Conservation (phyloP, 2,797 vertebrate genomes). For the Scarus forsteni region DNA sequence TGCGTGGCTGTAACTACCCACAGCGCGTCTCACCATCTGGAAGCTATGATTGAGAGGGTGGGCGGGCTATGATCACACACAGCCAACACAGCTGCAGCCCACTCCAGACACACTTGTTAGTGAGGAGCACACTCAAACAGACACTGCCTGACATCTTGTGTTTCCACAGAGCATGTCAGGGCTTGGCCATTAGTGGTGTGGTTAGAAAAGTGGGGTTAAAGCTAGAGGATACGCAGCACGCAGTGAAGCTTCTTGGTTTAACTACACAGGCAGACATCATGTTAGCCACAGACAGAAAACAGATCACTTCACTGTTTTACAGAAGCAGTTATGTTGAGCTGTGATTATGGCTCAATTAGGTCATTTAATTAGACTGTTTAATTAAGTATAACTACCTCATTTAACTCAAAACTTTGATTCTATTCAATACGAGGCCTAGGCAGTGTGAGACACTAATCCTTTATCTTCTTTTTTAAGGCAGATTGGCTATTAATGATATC, state of each 20-base stretch:
- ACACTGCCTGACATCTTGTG: slow-evolving; percentile 57
- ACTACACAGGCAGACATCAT: slow-evolving; percentile 3
- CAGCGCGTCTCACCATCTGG: slow-evolving; percentile 69
- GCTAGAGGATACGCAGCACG: slow-evolving; percentile 7
- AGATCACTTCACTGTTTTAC: background rate
- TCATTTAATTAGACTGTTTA: no score
- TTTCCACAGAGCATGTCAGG: slow-evolving; percentile 43
- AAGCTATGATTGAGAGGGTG: slow-evolving; percentile 70
- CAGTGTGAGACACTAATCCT: no score
- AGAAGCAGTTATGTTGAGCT: no score
- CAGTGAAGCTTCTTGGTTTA: slow-evolving; percentile 5
- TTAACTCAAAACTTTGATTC: no score
- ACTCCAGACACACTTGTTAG: slow-evolving; percentile 61
- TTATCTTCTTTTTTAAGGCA: no score
- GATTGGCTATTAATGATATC: no score
- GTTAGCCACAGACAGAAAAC: slow-evolving; percentile 18
- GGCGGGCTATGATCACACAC: slow-evolving; percentile 67
- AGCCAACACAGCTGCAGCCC: slow-evolving; percentile 73
- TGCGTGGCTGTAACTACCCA: slow-evolving; percentile 56
- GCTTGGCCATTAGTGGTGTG: slow-evolving; percentile 47
- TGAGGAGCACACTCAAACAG: slow-evolving; percentile 52
- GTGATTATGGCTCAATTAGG: no score
- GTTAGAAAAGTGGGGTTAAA: slow-evolving; percentile 27
- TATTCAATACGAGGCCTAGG: no score
- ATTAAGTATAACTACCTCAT: no score